Evolutionary conservation across 2,113 vertebrate genomes (phyloP).

Genomic region (Arvicanthis niloticus): DNA sequence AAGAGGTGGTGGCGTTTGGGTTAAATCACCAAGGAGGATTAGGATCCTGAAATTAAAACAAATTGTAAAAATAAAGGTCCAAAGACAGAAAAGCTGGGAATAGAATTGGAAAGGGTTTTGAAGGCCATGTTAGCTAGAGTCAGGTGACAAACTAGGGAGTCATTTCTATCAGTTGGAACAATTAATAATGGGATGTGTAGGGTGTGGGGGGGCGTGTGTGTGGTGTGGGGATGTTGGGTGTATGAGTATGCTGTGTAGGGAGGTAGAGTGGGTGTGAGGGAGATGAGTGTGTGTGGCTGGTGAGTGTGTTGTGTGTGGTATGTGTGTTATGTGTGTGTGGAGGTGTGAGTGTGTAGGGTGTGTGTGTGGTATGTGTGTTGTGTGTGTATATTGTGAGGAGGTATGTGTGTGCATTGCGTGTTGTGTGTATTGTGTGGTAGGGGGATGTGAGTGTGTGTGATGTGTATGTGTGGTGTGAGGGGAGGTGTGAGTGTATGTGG

Average conservation of each 20-base stretch:
- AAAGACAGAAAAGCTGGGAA: background rate
- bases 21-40: background rate
- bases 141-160: background rate
- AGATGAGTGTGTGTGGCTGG: too few species aligned
- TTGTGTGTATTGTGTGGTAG: too few species aligned
- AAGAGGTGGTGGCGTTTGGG: background rate
- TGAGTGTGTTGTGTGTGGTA: too few species aligned
- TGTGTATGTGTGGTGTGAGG: too few species aligned
- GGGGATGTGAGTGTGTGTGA: too few species aligned
- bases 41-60: background rate
- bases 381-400: background rate
- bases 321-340: too few species aligned
- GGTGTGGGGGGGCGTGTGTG: background rate
- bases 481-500: too few species aligned
- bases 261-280: too few species aligned
- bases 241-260: too few species aligned
- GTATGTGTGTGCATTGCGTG: too few species aligned
- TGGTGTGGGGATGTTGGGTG: background rate
- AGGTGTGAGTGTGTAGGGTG: background rate
- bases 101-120: background rate
- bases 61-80: background rate
- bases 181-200: background rate
- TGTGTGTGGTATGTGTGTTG: background rate
- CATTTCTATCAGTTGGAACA: background rate
- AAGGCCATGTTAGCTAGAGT: background rate